Conservation (phyloP, 2,888 invertebrate species). For the Eupithecia centaureata region DNA sequence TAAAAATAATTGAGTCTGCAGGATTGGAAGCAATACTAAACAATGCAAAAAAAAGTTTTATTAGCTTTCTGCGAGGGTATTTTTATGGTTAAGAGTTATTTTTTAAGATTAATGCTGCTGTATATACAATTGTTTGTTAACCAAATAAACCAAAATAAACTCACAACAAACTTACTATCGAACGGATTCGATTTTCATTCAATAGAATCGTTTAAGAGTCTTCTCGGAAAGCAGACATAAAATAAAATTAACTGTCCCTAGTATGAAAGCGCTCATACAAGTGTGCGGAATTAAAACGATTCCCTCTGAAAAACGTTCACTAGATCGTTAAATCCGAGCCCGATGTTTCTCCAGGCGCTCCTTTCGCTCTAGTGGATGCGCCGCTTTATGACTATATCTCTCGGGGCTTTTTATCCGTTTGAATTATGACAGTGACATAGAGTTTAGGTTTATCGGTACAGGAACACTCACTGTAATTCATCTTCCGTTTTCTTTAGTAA, state of each 20-base stretch:
- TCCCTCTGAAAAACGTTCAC: not conserved
- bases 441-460: too few species aligned
- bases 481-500: too few species aligned
- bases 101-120: too few species aligned
- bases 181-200: not conserved
- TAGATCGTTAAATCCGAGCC: not conserved
- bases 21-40: too few species aligned
- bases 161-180: not conserved
- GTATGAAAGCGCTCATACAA: not conserved
- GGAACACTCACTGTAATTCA: too few species aligned
- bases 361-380: constrained; percentile 1
- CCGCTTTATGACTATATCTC: not conserved
- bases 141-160: not conserved
- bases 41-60: too few species aligned
- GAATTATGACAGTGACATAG: not conserved
- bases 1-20: too few species aligned
- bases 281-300: not conserved
- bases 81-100: too few species aligned
- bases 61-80: too few species aligned
- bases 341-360: not conserved
- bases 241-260: not conserved
- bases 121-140: too few species aligned
- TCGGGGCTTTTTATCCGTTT: not conserved
- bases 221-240: not conserved
- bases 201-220: not conserved